These are phyloP conservation scores for Nansenia antarctica DNA, from an alignment of 2,113 vertebrate species.

Conservation along the genomic window DNA sequence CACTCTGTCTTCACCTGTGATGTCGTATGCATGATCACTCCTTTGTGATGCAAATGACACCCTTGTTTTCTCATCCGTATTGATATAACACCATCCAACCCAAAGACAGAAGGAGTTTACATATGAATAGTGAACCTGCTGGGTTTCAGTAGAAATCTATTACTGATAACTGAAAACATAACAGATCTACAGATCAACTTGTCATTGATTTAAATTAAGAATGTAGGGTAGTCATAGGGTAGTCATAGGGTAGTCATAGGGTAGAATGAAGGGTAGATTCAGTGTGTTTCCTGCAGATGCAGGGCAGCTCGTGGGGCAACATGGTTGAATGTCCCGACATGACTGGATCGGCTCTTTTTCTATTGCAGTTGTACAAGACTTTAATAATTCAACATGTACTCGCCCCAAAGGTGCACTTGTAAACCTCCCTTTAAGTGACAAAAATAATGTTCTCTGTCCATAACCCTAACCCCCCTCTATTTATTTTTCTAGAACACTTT, in stretches of 20 bases:
- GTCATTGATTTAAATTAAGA: background rate
- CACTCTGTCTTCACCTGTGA: constrained; percentile 24
- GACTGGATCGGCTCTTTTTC: background rate
- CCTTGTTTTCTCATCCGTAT: constrained; percentile 21
- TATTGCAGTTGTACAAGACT: constrained; percentile 9
- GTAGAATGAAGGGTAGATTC: background rate
- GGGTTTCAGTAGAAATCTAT: background rate
- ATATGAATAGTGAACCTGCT: constrained; percentile 3
- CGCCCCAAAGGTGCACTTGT: constrained; percentile 13
- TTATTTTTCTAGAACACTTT: background rate
- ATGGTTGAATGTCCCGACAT: background rate
- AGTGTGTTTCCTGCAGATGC: background rate
- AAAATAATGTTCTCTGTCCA: background rate
- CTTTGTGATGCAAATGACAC: constrained; percentile 32
- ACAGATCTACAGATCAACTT: background rate
- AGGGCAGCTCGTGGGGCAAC: background rate
- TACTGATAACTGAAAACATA: background rate
- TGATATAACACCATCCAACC: constrained; percentile 11
- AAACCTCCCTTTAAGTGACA: background rate
- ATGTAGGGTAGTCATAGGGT: background rate
- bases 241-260: too few species aligned
- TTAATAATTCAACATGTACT: constrained; percentile 16
- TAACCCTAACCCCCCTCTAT: background rate
- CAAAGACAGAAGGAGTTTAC: background rate
- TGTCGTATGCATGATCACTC: constrained; percentile 34